A percentile compares a stretch with the other conserved stretches of the same genome.
phyloP scores from a whole-genome alignment of 2,888 invertebrate genomes.

The Nasonovia ribisnigri region DNA sequence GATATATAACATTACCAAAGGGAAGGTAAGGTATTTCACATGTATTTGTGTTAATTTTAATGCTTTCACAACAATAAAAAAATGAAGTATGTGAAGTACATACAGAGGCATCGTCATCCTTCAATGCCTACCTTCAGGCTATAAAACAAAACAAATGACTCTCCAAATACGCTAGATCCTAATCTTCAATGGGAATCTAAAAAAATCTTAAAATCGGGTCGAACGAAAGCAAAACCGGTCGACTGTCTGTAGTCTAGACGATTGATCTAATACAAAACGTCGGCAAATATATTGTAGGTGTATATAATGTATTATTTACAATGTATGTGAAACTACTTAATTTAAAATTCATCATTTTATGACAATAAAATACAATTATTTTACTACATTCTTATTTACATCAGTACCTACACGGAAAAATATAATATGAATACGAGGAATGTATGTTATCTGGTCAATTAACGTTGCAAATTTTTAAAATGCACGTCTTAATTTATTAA shows the following conservation, averaged over 20 bases:
- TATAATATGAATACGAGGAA: background rate
- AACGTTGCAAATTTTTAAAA: background rate
- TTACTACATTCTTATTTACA: background rate
- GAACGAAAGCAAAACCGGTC: slow-evolving; percentile 62
- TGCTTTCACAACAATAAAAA: background rate
- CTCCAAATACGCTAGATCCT: slow-evolving; percentile 52
- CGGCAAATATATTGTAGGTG: slow-evolving; percentile 31
- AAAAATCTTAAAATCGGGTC: slow-evolving; percentile 36
- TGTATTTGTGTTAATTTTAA: background rate
- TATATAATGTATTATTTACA: slow-evolving; percentile 1
- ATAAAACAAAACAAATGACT: slow-evolving; percentile 36
- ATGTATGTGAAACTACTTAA: background rate
- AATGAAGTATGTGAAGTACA: background rate
- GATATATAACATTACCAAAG: background rate
- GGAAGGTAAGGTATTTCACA: background rate
- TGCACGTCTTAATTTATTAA: background rate
- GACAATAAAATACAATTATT: slow-evolving; percentile 19
- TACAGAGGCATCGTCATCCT: background rate
- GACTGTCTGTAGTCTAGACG: slow-evolving; percentile 46
- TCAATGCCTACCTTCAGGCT: background rate
- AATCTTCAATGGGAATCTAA: slow-evolving; percentile 42
- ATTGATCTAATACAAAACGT: slow-evolving; percentile 31
- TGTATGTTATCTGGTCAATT: background rate
- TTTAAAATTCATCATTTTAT: slow-evolving; percentile 23
- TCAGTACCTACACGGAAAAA: background rate